Evolutionary conservation across 2,113 vertebrate genomes (phyloP).

Genomic region (Oreocharis arfaki): DNA sequence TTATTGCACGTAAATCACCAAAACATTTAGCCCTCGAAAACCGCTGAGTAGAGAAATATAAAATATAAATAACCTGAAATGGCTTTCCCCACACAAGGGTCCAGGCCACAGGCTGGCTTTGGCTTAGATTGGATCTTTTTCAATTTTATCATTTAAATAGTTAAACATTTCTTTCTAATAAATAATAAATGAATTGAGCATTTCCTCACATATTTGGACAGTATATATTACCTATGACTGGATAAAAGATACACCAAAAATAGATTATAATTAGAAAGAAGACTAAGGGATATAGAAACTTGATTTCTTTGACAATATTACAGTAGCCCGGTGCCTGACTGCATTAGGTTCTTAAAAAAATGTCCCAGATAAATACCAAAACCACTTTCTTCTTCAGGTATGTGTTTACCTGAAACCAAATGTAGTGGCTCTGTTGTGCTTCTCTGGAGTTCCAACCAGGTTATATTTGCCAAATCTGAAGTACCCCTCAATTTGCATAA

Average conservation of each 20-base stretch:
- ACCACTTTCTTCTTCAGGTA: neutral
- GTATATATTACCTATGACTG: neutral
- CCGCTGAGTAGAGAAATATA: neutral
- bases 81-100: neutral
- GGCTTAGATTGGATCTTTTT: neutral
- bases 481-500: neutral
- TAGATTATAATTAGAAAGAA: neutral
- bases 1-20: neutral
- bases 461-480: neutral
- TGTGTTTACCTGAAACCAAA: neutral
- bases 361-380: neutral
- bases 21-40: neutral
- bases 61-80: constrained; percentile 2
- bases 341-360: neutral
- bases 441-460: neutral
- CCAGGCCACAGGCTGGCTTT: neutral
- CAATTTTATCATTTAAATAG: neutral
- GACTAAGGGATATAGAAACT: neutral
- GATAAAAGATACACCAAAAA: neutral
- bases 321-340: neutral
- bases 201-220: neutral
- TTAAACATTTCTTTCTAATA: neutral
- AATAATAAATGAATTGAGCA: neutral
- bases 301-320: neutral
- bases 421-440: neutral